Conservation (phyloP, 2,888 invertebrate genomes). For the Gari tellinella region DNA sequence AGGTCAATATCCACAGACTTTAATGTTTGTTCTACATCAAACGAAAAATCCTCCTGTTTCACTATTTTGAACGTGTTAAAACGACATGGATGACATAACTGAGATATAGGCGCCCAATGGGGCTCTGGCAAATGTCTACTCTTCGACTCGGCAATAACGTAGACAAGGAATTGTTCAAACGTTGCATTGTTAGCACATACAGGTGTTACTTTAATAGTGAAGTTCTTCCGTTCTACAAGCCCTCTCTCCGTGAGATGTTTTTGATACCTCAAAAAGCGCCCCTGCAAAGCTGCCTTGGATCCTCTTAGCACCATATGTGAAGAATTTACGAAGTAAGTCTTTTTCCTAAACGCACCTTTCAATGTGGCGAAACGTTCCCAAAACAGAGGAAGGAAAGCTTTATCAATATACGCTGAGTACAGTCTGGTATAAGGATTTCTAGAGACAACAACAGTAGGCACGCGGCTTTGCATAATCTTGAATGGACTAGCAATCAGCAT, state of each 20-base stretch:
- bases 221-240: slow-evolving; percentile 12
- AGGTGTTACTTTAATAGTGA: slow-evolving; percentile 22
- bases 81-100: slow-evolving; percentile 48
- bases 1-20: slow-evolving; percentile 28
- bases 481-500: slow-evolving; percentile 22
- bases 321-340: slow-evolving; percentile 14
- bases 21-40: slow-evolving; percentile 42
- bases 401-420: slow-evolving; percentile 52
- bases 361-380: slow-evolving; percentile 41
- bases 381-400: slow-evolving; percentile 53
- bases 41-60: slow-evolving; percentile 49
- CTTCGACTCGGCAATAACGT: slow-evolving; percentile 37
- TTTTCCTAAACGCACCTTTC: slow-evolving; percentile 9
- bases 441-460: slow-evolving; percentile 37
- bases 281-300: slow-evolving; percentile 18
- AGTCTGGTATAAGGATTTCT: slow-evolving; percentile 54
- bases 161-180: slow-evolving; percentile 52
- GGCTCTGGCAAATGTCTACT: slow-evolving; percentile 27
- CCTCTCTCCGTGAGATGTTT: slow-evolving; percentile 20
- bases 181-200: slow-evolving; percentile 44
- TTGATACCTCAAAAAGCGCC: slow-evolving; percentile 13
- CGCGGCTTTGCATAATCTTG: slow-evolving; percentile 20
- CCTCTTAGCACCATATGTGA: slow-evolving; percentile 31
- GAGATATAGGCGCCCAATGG: slow-evolving; percentile 54
- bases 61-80: slow-evolving; percentile 44